Conservation (phyloP, 2,113 vertebrate genomes). For the Scytalopus superciliaris region DNA sequence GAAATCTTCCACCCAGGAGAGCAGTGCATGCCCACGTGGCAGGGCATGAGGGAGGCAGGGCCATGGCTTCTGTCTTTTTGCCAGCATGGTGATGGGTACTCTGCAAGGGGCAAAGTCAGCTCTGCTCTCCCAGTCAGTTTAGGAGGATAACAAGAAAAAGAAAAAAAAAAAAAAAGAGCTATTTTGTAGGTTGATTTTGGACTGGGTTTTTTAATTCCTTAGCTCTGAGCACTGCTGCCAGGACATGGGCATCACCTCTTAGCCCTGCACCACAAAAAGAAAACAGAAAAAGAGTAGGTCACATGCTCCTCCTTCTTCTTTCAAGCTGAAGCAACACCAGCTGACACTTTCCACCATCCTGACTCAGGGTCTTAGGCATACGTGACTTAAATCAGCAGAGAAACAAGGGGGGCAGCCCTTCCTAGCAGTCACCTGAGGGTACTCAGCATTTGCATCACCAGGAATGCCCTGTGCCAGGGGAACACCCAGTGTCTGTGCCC, state of each 20-base stretch:
- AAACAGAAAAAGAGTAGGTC: neutral
- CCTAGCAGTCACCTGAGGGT: neutral
- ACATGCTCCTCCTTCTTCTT: neutral
- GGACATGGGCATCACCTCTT: neutral
- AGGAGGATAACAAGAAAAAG: neutral
- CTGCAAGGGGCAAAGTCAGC: neutral
- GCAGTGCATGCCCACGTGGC: fast-evolving
- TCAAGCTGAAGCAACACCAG: neutral
- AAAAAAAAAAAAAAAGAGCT: neutral
- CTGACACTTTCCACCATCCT: neutral
- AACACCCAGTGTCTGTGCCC: neutral
- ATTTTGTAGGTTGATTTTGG: neutral
- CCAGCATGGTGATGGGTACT: neutral
- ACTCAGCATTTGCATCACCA: neutral
- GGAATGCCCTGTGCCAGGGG: neutral
- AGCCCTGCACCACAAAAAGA: neutral
- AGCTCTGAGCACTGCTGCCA: neutral
- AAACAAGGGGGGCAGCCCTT: neutral
- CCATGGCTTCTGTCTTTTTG: fast-evolving
- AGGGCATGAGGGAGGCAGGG: fast-evolving
- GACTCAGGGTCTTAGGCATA: neutral
- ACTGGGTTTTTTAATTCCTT: neutral
- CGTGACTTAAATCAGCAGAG: neutral
- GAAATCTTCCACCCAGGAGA: neutral
- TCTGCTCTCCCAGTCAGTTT: neutral